phyloP scores from a whole-genome alignment of 2,888 invertebrate genomes.

The Eupithecia abbreviata region DNA sequence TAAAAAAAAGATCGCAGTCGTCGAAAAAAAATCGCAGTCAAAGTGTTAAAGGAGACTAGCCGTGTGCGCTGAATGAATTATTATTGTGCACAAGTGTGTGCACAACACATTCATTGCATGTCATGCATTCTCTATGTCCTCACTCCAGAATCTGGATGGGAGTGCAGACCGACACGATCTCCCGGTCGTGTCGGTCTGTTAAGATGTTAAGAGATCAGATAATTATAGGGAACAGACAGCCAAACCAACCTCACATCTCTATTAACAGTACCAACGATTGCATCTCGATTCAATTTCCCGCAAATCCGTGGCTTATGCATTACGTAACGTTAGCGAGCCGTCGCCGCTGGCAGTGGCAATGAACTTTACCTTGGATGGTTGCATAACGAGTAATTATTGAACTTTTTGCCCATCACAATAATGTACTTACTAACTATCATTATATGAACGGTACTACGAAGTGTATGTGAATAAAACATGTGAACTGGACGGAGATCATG shows the following conservation, averaged over 20 bases:
- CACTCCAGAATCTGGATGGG: too few relatives aligned
- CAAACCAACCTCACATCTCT: neutral
- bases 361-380: constrained; percentile 36
- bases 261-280: constrained; percentile 10
- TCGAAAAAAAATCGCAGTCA: too few relatives aligned
- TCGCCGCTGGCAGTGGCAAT: constrained; percentile 42
- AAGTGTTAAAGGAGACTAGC: too few relatives aligned
- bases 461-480: neutral
- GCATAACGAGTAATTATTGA: constrained; percentile 24
- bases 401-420: constrained; percentile 26
- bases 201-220: too few relatives aligned
- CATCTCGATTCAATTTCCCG: constrained; percentile 3
- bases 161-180: too few relatives aligned
- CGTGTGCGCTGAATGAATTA: too few relatives aligned
- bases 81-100: too few relatives aligned
- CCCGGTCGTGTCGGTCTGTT: too few relatives aligned
- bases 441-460: neutral
- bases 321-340: constrained; percentile 38
- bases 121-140: too few relatives aligned
- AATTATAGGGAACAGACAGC: neutral
- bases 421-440: neutral
- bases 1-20: too few relatives aligned
- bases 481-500: neutral
- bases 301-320: constrained; percentile 22
- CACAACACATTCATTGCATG: too few relatives aligned